Evolutionary conservation across 2,888 invertebrate species (phyloP), one percentile per base, ranked within the genome.

Genomic region (Dasypogon diadema): DNA sequence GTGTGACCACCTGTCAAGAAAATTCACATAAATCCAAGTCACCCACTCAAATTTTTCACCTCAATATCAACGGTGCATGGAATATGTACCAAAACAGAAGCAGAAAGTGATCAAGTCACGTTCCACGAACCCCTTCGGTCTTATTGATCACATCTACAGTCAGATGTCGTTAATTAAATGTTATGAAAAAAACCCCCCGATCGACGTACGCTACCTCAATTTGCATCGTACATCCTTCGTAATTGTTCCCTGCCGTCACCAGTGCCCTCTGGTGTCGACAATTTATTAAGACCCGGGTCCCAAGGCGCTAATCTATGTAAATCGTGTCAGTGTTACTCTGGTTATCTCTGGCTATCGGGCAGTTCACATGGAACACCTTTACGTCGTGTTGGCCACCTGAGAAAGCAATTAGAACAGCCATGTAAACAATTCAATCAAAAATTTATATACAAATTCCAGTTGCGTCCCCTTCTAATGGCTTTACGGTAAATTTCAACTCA

Each of bases 271-370:
- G 54, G 5, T 54, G 54, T 21, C 14, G 54, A 2, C 21, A 54
- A 54, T 54, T 21, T 18, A 54, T 70, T 48, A 70, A 22, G 1
- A 16, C 30, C 16, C 51, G 51, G 30, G 18, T 30, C 16, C 18
- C 30, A 26, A 30, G 30, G 34, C 22, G 70, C 54, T 54, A 70
- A 70, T 70, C 34, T 54, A 70, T 70, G 70, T 34, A 70, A 70
- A 70, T 70, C 34, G 54, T 54, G 70, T 34, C 34, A 30, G 54
- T 54, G 70, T 22, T 21, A 30, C 34, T 30, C 16, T 16, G 6
- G 54, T 16, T 26, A 16, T 24, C 48, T 26, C n/a, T 22, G 26
- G 10, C 24, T 24, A 24, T 22, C 2, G 54, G 48, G 12, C 48
- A 14, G 5, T 48, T 8, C 4, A 30, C 30, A 30, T 5, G 30